Evolutionary conservation across 1,140 invertebrate species (phyloP).

Genomic region (Aleiodes sp.): DNA sequence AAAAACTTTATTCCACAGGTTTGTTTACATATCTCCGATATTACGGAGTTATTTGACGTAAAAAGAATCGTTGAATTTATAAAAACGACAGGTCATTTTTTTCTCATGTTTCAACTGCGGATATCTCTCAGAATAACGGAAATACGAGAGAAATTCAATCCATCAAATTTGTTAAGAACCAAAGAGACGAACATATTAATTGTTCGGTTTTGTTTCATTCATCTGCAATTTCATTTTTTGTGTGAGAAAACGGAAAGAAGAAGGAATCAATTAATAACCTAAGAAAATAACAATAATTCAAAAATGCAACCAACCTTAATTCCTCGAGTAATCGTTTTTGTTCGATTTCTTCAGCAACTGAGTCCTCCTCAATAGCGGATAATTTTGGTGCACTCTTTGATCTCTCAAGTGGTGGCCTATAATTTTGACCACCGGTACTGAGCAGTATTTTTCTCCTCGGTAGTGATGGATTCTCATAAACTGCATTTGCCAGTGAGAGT

Average conservation of each 20-base stretch:
- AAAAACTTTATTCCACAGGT: no score
- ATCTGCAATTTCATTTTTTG: neutral
- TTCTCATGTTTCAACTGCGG: no score
- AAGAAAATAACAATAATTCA: neutral
- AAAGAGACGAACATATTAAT: no score
- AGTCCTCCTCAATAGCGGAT: conserved; percentile 91
- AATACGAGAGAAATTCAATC: no score
- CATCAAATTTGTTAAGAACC: no score
- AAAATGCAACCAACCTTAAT: conserved; percentile 42
- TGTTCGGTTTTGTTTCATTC: no score
- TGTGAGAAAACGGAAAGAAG: no score
- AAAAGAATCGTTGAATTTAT: no score
- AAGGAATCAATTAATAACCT: neutral
- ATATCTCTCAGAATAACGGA: no score
- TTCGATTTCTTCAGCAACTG: conserved; percentile 83
- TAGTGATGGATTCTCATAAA: conserved; percentile 86
- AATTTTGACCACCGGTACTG: conserved; percentile 82
- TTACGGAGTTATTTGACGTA: no score
- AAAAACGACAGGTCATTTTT: no score
- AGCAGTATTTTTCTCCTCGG: conserved; percentile 81
- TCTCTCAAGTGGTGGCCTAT: conserved; percentile 89
- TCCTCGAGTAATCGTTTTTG: conserved; percentile 61
- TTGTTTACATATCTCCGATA: no score
- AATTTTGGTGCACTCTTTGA: conserved; percentile 96
- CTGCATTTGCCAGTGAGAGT: conserved; percentile 86